These are phyloP conservation scores for Hoplias malabaricus DNA, from an alignment of 2,113 vertebrate genomes.

Conservation along the genomic window DNA sequence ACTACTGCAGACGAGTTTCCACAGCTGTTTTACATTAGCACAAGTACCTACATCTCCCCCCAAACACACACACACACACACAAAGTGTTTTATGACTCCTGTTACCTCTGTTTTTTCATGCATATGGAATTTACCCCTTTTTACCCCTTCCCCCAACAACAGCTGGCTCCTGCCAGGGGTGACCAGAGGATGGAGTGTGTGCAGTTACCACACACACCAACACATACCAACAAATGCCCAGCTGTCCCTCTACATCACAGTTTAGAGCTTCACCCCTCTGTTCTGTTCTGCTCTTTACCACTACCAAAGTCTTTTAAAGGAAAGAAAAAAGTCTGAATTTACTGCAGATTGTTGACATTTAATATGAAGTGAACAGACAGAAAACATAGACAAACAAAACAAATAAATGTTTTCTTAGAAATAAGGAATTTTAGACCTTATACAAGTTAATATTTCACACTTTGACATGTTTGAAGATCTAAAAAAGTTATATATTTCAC, in stretches of 20 bases:
- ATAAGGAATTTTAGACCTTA: no score
- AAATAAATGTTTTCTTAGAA: no score
- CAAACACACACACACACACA: neutral
- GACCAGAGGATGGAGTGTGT: neutral
- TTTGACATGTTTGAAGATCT: no score
- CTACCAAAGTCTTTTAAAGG: no score
- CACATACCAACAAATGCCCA: neutral
- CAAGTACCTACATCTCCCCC: neutral
- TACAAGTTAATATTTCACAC: no score
- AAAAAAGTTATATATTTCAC: no score
- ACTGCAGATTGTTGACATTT: no score
- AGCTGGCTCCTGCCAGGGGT: constrained; percentile 13
- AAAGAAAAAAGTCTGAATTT: no score
- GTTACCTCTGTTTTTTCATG: neutral
- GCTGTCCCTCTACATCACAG: constrained; percentile 20
- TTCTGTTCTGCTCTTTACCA: neutral
- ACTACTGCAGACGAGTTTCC: constrained; percentile 30
- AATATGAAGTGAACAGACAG: no score
- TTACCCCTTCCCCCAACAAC: neutral
- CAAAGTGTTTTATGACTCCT: neutral
- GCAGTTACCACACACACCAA: neutral
- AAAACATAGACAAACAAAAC: no score
- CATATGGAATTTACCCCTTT: neutral
- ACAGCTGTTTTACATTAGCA: constrained; percentile 41
- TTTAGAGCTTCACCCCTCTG: neutral